Conservation (phyloP, 2,797 vertebrate genomes). For the Chaetodon trifasciatus region DNA sequence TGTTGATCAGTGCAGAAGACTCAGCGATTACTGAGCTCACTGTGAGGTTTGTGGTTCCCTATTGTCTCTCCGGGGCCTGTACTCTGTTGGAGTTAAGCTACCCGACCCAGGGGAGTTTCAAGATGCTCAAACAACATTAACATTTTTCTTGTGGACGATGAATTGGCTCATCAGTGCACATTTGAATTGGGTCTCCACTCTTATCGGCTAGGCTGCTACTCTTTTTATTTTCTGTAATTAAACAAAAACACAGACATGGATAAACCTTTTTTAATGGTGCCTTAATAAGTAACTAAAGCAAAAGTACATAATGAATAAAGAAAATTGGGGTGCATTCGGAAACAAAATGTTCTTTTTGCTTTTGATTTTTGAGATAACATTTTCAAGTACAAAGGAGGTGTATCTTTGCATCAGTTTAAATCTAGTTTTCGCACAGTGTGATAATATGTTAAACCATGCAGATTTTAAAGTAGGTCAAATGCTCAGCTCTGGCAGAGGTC, state of each 20-base stretch:
- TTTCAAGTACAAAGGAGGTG: background rate
- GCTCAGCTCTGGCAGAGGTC: background rate
- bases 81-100: background rate
- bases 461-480: constrained; percentile 30
- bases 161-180: constrained; percentile 1
- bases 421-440: background rate
- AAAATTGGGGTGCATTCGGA: background rate
- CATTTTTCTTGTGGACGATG: background rate
- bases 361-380: background rate
- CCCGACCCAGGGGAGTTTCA: background rate
- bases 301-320: background rate
- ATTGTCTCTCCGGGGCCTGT: background rate
- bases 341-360: background rate
- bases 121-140: background rate
- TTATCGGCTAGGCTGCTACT: background rate
- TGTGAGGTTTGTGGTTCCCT: constrained; percentile 23
- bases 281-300: constrained; percentile 8
- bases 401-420: constrained; percentile 11
- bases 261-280: background rate
- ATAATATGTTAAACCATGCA: background rate
- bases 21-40: constrained; percentile 13
- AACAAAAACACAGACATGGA: background rate
- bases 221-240: background rate
- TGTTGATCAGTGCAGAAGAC: constrained; percentile 1
- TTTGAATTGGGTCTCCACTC: background rate